A percentile compares a stretch with the other conserved stretches of the same genome.
phyloP scores from a whole-genome alignment of 2,797 vertebrate species.

The Lagodon rhomboides region DNA sequence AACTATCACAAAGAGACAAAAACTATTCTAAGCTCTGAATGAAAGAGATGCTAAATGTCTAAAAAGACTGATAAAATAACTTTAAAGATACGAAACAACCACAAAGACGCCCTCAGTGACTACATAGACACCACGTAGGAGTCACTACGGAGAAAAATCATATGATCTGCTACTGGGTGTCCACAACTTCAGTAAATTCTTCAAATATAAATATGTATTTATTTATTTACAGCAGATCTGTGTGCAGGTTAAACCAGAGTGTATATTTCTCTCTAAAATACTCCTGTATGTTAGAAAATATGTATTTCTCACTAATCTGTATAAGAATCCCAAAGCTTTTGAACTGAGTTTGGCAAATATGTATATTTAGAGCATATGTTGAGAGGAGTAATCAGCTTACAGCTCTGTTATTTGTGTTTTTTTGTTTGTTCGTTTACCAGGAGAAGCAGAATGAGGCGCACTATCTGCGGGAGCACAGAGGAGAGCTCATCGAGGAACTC shows the following conservation, averaged over 20 bases:
- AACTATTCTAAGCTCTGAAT: no score
- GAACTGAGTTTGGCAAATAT: conserved; percentile 25
- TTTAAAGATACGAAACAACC: neutral
- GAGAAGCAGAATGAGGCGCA: conserved; percentile 92
- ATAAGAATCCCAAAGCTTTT: conserved; percentile 46
- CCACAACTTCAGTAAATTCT: neutral
- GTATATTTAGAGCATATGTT: conserved; percentile 31
- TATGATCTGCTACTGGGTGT: neutral
- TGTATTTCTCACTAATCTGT: conserved; percentile 45
- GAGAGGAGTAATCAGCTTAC: conserved; percentile 51
- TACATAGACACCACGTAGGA: neutral
- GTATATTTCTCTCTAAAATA: conserved; percentile 10
- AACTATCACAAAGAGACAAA: no score
- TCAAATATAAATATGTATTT: no score
- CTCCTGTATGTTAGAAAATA: conserved; percentile 13
- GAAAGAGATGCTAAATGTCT: neutral
- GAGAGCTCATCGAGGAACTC: conserved; percentile 93
- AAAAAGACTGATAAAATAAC: neutral
- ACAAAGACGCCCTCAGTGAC: neutral
- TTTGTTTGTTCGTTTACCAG: conserved; percentile 75
- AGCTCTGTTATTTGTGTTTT: conserved; percentile 22
- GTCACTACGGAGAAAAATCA: neutral
- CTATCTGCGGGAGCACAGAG: conserved; percentile 93
- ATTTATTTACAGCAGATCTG: neutral
- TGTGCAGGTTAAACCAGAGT: conserved; percentile 5